phyloP scores from a whole-genome alignment of 2,797 vertebrate species.

The Arrhamphus sclerolepis region DNA sequence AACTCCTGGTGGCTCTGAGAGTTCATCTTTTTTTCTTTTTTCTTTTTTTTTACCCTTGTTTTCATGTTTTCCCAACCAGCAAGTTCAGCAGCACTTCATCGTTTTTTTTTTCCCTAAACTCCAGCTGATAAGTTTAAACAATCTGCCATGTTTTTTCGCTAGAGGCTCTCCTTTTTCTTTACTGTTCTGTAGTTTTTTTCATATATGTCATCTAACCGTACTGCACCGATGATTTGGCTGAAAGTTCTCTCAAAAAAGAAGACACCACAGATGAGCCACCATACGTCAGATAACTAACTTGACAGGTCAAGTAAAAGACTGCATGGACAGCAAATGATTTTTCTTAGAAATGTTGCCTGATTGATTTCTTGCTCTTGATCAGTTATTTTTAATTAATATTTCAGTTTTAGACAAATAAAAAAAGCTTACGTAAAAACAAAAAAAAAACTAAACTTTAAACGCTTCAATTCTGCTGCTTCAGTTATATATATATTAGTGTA shows the following conservation, averaged over 20 bases:
- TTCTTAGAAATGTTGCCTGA: too few species aligned
- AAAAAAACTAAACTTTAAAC: too few species aligned
- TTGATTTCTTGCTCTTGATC: too few species aligned
- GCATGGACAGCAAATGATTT: too few species aligned
- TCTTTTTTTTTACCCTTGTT: background rate
- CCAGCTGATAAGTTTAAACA: background rate
- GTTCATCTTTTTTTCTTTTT: background rate
- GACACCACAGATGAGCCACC: too few species aligned
- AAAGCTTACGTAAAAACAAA: too few species aligned
- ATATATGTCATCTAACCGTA: background rate
- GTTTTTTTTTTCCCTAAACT: background rate
- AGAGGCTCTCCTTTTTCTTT: background rate
- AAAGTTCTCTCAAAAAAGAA: background rate
- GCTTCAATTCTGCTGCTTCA: too few species aligned
- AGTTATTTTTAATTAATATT: too few species aligned
- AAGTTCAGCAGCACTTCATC: background rate
- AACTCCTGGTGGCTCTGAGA: slow-evolving; percentile 1
- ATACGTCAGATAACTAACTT: background rate
- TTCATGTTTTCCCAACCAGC: slow-evolving; percentile 1
- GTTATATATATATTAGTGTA: too few species aligned
- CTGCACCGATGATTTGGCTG: background rate
- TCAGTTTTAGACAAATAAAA: too few species aligned
- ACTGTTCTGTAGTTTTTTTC: background rate
- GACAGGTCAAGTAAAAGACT: too few species aligned
- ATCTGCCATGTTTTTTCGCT: slow-evolving; percentile 2